Evolutionary conservation across 1,140 invertebrate genomes (phyloP).

Genomic region (Ostrea denselamellosa): DNA sequence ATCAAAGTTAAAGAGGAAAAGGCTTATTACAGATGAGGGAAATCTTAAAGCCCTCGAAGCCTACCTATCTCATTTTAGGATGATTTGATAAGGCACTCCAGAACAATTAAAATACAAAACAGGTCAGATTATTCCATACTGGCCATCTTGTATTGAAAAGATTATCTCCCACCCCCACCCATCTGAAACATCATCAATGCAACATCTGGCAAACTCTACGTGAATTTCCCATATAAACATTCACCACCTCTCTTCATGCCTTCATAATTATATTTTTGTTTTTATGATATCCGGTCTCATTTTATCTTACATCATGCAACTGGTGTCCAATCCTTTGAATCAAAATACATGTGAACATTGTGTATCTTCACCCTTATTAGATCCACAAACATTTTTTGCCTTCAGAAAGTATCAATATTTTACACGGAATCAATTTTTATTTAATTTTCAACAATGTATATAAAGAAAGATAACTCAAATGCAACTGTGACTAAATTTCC

Average conservation of each 20-base stretch:
- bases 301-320: constrained; percentile 25
- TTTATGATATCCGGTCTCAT: neutral
- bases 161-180: constrained; percentile 27
- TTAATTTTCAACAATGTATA: neutral
- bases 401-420: neutral
- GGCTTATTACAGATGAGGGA: constrained; percentile 16
- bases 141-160: neutral
- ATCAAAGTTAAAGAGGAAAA: constrained; percentile 37
- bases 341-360: neutral
- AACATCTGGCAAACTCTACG: constrained; percentile 15
- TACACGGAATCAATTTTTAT: neutral
- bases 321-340: neutral
- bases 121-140: constrained; percentile 1
- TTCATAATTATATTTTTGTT: constrained; percentile 26
- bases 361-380: neutral
- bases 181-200: neutral
- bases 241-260: neutral
- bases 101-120: constrained; percentile 26
- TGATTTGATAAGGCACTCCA: constrained; percentile 24
- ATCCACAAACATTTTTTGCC: neutral
- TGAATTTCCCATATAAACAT: neutral
- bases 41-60: neutral
- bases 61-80: neutral
- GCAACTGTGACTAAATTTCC: neutral
- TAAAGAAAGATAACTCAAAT: constrained; percentile 10